Evolutionary conservation across 2,888 invertebrate species (phyloP).

Genomic region (Pyrochroa serraticornis): DNA sequence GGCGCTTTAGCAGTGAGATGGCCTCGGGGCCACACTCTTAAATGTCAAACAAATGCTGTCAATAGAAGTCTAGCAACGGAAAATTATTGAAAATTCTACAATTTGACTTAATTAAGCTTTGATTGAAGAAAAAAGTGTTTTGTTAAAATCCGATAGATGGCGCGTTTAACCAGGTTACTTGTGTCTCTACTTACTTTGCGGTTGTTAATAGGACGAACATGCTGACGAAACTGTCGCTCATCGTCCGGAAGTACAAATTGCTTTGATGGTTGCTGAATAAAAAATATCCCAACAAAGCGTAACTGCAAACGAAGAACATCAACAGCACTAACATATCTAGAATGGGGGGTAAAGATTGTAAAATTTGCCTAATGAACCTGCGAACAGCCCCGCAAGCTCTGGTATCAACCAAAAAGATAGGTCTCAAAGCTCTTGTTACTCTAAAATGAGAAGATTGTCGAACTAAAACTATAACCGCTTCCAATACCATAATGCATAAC

Average conservation of each 20-base stretch:
- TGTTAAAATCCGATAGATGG: too few species aligned
- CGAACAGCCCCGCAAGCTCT: conserved; percentile 81
- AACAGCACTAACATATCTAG: conserved; percentile 85
- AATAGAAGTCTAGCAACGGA: too few species aligned
- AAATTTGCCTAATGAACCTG: conserved; percentile 76
- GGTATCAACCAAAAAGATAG: conserved; percentile 88
- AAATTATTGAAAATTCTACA: too few species aligned
- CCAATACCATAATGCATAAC: conserved; percentile 79
- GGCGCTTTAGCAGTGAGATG: too few species aligned
- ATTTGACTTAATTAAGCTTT: too few species aligned
- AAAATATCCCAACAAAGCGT: conserved; percentile 82
- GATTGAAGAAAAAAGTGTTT: too few species aligned
- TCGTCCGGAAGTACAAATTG: conserved; percentile 78
- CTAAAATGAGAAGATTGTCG: conserved; percentile 85
- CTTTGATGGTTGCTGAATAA: conserved; percentile 75
- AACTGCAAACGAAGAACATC: conserved; percentile 84
- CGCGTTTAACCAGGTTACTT: too few species aligned
- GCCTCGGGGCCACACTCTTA: too few species aligned
- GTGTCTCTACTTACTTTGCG: conserved; percentile 87
- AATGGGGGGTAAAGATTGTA: conserved; percentile 86
- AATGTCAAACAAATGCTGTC: too few species aligned
- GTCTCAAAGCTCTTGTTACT: conserved; percentile 83
- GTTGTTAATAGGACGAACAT: conserved; percentile 90
- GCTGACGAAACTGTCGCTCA: conserved; percentile 84
- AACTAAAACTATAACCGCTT: conserved; percentile 79